These are phyloP conservation scores for Pseudomyrmex gracilis DNA, from an alignment of 1,140 invertebrate species.

Conservation along the genomic window DNA sequence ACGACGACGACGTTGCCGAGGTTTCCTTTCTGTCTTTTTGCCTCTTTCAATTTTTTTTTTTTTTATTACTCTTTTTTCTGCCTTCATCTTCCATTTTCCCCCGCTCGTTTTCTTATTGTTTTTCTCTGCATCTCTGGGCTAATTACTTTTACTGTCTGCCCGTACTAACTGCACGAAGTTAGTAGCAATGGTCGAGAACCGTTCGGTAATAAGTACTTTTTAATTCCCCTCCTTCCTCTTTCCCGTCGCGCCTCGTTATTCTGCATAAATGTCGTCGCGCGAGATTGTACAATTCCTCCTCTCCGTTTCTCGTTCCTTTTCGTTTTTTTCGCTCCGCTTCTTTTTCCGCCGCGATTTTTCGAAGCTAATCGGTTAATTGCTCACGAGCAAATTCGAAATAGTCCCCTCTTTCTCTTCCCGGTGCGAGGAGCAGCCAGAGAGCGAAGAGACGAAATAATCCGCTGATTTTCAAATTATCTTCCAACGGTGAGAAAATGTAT, in stretches of 20 bases:
- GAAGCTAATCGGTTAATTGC: constrained; percentile 60
- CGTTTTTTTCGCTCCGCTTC: constrained; percentile 41
- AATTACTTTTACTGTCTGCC: constrained; percentile 59
- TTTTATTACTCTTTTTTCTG: neutral
- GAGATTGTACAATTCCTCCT: constrained; percentile 50
- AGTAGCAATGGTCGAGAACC: constrained; percentile 30
- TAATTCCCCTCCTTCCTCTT: constrained; percentile 38
- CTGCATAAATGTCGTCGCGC: constrained; percentile 58
- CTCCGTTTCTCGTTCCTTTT: constrained; percentile 23
- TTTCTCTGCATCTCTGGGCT: constrained; percentile 53
- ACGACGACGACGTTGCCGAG: constrained; percentile 30
- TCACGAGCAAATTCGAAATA: constrained; percentile 45
- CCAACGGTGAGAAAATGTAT: constrained; percentile 34
- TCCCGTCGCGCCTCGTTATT: constrained; percentile 42
- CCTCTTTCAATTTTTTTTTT: neutral
- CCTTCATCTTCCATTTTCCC: constrained; percentile 33
- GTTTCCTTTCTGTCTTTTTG: constrained; percentile 7
- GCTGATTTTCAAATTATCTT: constrained; percentile 47
- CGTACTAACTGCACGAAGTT: constrained; percentile 54
- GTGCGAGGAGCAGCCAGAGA: no score
- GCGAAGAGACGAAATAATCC: constrained; percentile 39
- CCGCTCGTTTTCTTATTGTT: constrained; percentile 51
- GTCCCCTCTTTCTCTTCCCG: neutral
- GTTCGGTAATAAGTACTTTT: constrained; percentile 61
- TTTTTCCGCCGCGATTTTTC: constrained; percentile 37